A percentile compares a stretch with the other conserved stretches of the same genome.
Evolutionary conservation across 2,113 vertebrate genomes (phyloP).

Genomic region (Ornithorhynchus anatinus): DNA sequence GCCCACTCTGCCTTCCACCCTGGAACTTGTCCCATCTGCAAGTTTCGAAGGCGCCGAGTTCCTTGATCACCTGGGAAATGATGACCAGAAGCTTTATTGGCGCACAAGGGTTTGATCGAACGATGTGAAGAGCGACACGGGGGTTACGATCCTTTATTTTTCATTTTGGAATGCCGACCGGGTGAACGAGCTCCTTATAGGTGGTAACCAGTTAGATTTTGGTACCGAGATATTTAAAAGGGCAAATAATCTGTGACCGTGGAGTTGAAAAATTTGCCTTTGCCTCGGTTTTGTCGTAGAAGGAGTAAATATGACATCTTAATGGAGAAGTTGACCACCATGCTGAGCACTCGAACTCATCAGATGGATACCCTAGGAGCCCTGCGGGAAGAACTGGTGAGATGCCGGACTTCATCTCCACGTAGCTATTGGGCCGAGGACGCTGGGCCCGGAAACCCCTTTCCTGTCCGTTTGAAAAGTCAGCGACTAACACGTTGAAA

Average conservation of each 20-base stretch:
- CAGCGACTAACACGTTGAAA: background rate
- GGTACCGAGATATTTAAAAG: background rate
- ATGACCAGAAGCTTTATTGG: no score
- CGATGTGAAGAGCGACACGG: no score
- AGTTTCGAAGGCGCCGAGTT: no score
- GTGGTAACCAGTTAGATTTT: background rate
- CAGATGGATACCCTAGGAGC: conserved; percentile 74
- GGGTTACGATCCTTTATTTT: no score
- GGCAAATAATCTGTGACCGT: background rate
- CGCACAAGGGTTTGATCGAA: no score
- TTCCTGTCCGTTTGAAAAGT: background rate
- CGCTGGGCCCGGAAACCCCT: rapidly evolving
- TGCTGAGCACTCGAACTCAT: conserved; percentile 74
- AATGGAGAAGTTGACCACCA: conserved; percentile 84
- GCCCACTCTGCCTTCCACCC: no score
- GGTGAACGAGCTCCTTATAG: no score
- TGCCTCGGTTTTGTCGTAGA: conserved; percentile 65
- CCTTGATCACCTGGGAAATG: no score
- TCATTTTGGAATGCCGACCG: no score
- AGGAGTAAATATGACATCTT: conserved; percentile 91
- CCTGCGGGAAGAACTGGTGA: conserved; percentile 85
- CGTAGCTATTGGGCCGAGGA: background rate
- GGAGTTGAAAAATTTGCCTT: background rate
- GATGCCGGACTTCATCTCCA: background rate
- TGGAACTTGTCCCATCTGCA: no score